Percentiles rank a stretch among this genome's conserved stretches.
These are phyloP conservation scores for Temnothorax ravouxi DNA, from an alignment of 2,888 invertebrate genomes.

Conservation along the genomic window DNA sequence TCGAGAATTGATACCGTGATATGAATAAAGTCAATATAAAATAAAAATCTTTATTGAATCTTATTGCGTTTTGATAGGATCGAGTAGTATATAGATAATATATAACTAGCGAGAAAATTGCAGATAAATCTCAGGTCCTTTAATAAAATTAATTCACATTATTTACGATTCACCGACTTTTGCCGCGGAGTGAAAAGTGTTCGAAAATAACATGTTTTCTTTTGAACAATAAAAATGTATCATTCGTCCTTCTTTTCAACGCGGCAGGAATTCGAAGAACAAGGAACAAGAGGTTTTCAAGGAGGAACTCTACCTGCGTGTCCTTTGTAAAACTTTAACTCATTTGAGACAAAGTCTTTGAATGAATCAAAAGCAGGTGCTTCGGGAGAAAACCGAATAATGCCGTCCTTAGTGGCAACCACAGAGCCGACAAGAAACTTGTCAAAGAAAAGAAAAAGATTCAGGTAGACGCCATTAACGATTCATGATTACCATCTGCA, in stretches of 20 bases:
- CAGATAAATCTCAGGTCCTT: background rate
- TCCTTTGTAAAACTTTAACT: slow-evolving; percentile 76
- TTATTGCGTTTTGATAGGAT: background rate
- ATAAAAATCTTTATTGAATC: background rate
- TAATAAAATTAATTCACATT: slow-evolving; percentile 15
- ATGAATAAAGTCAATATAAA: background rate
- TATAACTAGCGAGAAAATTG: background rate
- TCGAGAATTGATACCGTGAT: background rate
- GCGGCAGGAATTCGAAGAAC: slow-evolving; percentile 68
- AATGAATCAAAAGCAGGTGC: slow-evolving; percentile 71
- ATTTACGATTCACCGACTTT: slow-evolving; percentile 17
- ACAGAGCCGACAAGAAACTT: slow-evolving; percentile 44
- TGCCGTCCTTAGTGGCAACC: slow-evolving; percentile 46
- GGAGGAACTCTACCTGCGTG: slow-evolving; percentile 68
- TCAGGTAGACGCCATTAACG: slow-evolving; percentile 63
- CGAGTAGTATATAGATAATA: background rate
- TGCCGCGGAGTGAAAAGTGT: slow-evolving; percentile 50
- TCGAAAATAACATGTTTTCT: slow-evolving; percentile 67
- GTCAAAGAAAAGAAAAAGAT: slow-evolving; percentile 54
- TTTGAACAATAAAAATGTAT: slow-evolving; percentile 69
- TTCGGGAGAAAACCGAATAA: slow-evolving; percentile 51
- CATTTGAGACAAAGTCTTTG: slow-evolving; percentile 70
- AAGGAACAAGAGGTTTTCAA: slow-evolving; percentile 64
- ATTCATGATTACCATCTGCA: slow-evolving; percentile 66
- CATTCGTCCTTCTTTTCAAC: slow-evolving; percentile 57